phyloP scores from a whole-genome alignment of 2,113 vertebrate species.

The Aythya baeri region DNA sequence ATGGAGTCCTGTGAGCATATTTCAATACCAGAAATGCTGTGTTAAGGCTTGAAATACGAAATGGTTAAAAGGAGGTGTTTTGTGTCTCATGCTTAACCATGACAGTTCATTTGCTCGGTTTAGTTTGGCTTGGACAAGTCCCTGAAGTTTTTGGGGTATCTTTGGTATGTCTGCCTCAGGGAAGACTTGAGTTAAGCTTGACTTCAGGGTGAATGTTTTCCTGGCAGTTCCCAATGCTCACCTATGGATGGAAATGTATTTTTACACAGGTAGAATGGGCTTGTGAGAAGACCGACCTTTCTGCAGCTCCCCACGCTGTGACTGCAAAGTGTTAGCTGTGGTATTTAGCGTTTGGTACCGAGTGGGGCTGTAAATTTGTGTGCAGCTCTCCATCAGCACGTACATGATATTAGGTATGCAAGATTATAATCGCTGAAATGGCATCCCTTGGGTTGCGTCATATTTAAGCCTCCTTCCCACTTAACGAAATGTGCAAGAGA shows the following conservation, averaged over 20 bases:
- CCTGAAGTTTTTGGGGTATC: background rate
- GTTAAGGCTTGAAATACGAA: background rate
- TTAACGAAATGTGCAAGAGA: background rate
- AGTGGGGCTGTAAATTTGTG: background rate
- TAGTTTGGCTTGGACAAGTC: background rate
- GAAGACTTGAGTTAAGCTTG: background rate
- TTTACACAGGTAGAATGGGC: background rate
- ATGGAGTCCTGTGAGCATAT: conserved; percentile 51
- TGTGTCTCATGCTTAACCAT: background rate
- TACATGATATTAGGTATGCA: rapidly evolving
- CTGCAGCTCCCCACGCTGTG: background rate
- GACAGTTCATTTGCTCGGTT: background rate
- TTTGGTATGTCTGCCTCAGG: background rate
- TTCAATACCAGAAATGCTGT: background rate
- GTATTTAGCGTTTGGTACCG: background rate
- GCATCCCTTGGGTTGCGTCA: background rate
- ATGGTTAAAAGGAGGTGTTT: background rate
- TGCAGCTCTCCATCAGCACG: rapidly evolving
- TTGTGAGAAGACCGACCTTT: background rate
- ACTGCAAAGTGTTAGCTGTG: background rate
- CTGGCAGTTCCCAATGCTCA: background rate
- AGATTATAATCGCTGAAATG: background rate
- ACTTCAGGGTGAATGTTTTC: background rate
- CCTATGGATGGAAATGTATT: background rate
- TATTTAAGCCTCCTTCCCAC: background rate